Evolutionary conservation across 2,797 vertebrate genomes (phyloP).

Genomic region (Lepilemur septentrionalis): DNA sequence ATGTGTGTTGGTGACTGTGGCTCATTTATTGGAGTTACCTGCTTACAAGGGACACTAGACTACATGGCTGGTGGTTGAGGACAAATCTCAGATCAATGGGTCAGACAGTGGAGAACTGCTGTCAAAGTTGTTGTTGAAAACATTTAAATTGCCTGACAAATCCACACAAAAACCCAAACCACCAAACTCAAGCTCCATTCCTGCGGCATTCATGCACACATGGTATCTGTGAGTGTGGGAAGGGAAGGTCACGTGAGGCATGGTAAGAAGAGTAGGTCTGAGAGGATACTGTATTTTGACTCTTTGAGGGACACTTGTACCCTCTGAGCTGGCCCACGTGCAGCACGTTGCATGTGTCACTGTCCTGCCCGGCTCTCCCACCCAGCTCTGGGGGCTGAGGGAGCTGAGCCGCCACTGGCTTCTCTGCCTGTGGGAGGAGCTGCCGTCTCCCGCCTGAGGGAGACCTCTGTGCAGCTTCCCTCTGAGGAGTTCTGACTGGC

Average conservation of each 20-base stretch:
- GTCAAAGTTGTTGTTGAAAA: not conserved
- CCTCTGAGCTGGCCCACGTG: not conserved
- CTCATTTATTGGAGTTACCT: not conserved
- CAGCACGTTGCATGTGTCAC: not conserved
- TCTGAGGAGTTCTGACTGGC: not conserved
- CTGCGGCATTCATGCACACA: fast-evolving
- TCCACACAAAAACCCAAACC: not conserved
- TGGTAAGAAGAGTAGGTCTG: not conserved
- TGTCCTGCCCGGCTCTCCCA: not conserved
- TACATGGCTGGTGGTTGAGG: not conserved
- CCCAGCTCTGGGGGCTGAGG: not conserved
- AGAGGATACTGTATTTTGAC: not conserved
- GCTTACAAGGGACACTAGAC: not conserved
- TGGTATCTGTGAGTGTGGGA: no score
- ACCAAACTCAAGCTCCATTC: not conserved
- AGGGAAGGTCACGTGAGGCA: not conserved
- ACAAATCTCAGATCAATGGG: not conserved
- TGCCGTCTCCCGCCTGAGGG: not conserved
- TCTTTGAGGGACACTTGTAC: not conserved
- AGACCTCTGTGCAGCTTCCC: not conserved
- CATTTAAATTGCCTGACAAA: not conserved
- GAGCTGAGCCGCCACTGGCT: not conserved
- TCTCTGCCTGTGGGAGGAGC: not conserved
- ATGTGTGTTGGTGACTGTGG: not conserved
- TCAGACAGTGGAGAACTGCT: not conserved